phyloP scores from a whole-genome alignment of 2,113 vertebrate genomes.

The Microcebus ravelobensis region DNA sequence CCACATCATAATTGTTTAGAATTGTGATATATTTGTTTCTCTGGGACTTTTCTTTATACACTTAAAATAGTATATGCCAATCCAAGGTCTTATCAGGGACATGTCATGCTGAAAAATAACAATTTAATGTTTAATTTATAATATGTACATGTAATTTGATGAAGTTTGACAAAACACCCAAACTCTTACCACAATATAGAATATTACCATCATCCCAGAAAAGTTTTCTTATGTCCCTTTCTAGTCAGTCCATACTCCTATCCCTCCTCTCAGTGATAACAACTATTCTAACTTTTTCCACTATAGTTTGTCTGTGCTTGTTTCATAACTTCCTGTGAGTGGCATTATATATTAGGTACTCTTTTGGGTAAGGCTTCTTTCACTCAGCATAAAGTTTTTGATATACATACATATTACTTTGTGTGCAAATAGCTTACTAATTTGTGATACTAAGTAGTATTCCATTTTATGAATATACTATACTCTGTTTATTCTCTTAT shows the following conservation, averaged over 20 bases:
- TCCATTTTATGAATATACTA: neutral
- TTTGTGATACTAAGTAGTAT: neutral
- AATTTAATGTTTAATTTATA: slow-evolving; percentile 9
- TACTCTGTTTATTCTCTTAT: neutral
- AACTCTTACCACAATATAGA: neutral
- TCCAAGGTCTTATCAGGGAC: neutral
- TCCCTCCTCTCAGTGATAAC: neutral
- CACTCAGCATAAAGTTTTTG: neutral
- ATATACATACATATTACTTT: neutral
- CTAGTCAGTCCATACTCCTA: neutral
- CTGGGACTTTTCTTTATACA: neutral
- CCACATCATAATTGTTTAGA: neutral
- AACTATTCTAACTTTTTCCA: neutral
- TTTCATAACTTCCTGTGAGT: neutral
- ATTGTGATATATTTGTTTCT: slow-evolving; percentile 10
- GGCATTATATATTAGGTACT: neutral
- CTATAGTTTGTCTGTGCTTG: neutral
- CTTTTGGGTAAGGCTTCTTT: neutral
- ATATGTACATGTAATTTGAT: neutral
- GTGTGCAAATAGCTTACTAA: neutral
- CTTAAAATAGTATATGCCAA: slow-evolving; percentile 15
- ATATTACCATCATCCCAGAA: neutral
- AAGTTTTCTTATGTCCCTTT: neutral
- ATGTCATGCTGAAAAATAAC: neutral
- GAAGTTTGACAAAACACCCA: slow-evolving; percentile 2